Evolutionary conservation across 2,888 invertebrate species (phyloP), one percentile per base, ranked within the genome.

Genomic region (Liposcelis brunnea): DNA sequence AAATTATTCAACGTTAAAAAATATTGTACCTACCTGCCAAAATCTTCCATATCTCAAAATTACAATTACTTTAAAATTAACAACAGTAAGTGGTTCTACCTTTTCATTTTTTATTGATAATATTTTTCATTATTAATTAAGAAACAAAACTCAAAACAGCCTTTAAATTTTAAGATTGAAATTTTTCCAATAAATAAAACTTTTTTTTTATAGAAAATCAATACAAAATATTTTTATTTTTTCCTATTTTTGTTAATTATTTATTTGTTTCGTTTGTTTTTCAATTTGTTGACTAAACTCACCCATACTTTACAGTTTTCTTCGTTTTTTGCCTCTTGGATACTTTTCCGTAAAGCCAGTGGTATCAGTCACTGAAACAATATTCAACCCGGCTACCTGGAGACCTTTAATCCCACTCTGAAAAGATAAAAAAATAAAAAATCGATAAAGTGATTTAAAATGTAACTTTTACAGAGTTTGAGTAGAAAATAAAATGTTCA

Each of bases 331-430:
- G 21, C 93, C 76, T 49, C 93, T 68, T 2, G 80, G 81, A 31
- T 85, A 81, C 61, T 75, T 75, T 77, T 79, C 84, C 1, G 86
- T 81, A 4, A 93, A 80, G 45, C 70, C 75, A 1, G 95, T 94
- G 54, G 69, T 74, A 60, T 97, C 95, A n/a, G 94, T 91, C 45
- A 97, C 74, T 5, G 94, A 94, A 14, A 93, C 71, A 52, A 97
- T 80, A 49, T 89, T 74, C 32, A 94, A 59, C 11, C 95, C 95
- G 43, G 82, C 80, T 80, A 93, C 84, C 64, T 90, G 80, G 15
- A 97, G 62, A 1, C 95, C 95, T 67, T 94, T 94, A 38, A 97
- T 77, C 4, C 91, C 78, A 37, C 93, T 78, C 91, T 90, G 67
- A 49, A 70, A n/a, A n/a, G n/a, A 73, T 47, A 46, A 52, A 53